Percentiles rank a stretch among this genome's conserved stretches.
Evolutionary conservation across 2,797 vertebrate species (phyloP).

Genomic region (Acridotheres tristis): DNA sequence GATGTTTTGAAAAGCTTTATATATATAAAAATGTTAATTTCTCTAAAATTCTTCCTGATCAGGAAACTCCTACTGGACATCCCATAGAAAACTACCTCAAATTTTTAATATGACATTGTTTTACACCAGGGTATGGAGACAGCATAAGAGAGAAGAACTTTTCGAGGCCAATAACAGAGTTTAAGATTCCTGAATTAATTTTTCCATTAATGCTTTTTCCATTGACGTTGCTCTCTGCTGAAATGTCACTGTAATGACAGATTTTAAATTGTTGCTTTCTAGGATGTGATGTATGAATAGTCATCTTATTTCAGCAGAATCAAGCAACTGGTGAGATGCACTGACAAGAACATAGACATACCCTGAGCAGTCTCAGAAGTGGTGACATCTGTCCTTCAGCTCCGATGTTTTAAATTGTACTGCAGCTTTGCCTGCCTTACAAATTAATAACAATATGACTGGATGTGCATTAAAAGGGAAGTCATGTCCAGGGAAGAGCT

Average conservation of each 20-base stretch:
- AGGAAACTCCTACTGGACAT: neutral
- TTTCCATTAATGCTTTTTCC: neutral
- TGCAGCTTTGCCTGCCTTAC: neutral
- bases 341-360: neutral
- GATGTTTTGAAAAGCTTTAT: neutral
- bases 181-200: neutral
- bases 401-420: neutral
- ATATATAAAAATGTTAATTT: neutral
- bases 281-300: neutral
- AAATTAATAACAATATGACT: neutral
- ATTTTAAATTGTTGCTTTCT: neutral
- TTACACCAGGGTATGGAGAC: neutral
- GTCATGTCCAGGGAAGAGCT: neutral
- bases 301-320: neutral
- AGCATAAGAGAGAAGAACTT: neutral
- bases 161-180: neutral
- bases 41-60: neutral
- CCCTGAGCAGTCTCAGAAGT: neutral
- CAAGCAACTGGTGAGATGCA: neutral
- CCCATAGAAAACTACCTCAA: neutral
- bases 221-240: neutral
- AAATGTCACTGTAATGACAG: neutral
- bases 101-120: neutral
- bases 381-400: neutral
- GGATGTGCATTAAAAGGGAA: neutral